Conservation (phyloP, 2,888 invertebrate species). For the Dolomedes plantarius region DNA sequence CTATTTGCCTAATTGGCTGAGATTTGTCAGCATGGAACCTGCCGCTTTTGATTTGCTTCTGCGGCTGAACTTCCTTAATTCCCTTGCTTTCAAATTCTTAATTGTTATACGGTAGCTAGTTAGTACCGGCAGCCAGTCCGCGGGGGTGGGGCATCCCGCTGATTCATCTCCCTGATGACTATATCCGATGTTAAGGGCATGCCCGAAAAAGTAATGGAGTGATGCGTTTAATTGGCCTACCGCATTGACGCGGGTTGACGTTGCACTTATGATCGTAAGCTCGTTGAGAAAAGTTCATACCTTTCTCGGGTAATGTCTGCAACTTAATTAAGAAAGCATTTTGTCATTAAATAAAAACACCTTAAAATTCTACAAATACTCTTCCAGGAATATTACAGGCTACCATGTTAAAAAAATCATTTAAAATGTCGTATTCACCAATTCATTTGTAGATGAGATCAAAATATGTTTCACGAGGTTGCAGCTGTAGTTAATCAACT, state of each 20-base stretch:
- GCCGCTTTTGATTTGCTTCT: neutral
- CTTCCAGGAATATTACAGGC: too few species aligned
- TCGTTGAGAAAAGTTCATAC: neutral
- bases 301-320: neutral
- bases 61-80: neutral
- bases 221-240: constrained; percentile 51
- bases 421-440: too few species aligned
- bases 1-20: constrained; percentile 7
- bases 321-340: neutral
- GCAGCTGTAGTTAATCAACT: too few species aligned
- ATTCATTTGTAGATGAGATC: too few species aligned
- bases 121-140: neutral
- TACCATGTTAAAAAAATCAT: too few species aligned
- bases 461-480: too few species aligned
- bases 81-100: neutral
- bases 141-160: neutral
- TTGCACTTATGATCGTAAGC: neutral
- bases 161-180: constrained; percentile 37
- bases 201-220: constrained; percentile 15
- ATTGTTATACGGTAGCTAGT: constrained; percentile 41
- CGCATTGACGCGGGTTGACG: constrained; percentile 16
- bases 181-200: constrained; percentile 54
- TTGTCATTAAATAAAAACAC: too few species aligned
- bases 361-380: too few species aligned
- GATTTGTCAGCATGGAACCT: neutral